These are phyloP conservation scores for Azemiops feae DNA, from an alignment of 2,113 vertebrate genomes.

Conservation along the genomic window DNA sequence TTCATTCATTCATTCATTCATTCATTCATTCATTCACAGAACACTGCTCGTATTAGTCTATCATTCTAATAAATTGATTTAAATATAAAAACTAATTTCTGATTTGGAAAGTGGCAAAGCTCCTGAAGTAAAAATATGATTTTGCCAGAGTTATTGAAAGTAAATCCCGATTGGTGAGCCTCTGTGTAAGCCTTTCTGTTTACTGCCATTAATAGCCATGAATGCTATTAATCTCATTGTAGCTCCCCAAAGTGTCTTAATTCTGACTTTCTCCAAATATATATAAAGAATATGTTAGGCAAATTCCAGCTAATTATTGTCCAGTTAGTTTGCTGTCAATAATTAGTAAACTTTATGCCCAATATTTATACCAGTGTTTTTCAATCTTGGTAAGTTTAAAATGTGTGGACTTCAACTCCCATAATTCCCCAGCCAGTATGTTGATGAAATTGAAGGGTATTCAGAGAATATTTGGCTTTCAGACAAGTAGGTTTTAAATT, in stretches of 20 bases:
- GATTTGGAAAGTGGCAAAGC: too few relatives aligned
- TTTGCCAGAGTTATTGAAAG: neutral
- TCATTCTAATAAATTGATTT: neutral
- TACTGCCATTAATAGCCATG: neutral
- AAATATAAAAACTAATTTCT: too few relatives aligned
- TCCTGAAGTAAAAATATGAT: too few relatives aligned
- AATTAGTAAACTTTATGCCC: neutral
- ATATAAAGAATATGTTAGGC: neutral
- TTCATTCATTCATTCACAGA: too few relatives aligned
- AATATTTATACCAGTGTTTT: neutral
- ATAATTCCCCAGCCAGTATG: neutral
- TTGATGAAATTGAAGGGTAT: neutral
- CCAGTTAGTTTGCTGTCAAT: neutral
- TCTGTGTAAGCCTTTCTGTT: neutral
- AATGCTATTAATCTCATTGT: neutral
- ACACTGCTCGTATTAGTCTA: neutral
- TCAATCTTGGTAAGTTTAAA: neutral
- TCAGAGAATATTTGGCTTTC: neutral
- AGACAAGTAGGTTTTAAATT: neutral
- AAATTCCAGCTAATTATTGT: neutral
- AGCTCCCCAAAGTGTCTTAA: neutral
- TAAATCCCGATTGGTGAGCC: neutral
- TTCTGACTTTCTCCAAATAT: neutral
- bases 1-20: too few relatives aligned
- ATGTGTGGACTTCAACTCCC: neutral